phyloP scores from a whole-genome alignment of 2,888 invertebrate species.

The Bibio marci region DNA sequence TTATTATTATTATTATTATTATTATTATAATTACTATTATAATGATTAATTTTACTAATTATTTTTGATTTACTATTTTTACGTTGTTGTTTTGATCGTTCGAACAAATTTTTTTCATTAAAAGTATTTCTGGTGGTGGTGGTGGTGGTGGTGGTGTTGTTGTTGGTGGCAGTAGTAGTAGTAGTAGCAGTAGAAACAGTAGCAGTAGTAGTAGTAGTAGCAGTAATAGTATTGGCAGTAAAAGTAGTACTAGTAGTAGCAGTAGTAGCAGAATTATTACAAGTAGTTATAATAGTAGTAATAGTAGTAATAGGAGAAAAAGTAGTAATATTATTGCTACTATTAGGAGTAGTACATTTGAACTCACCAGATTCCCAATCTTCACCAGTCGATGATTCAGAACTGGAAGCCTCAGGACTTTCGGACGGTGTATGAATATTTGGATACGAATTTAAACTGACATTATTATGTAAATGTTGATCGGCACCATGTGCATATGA shows the following conservation, averaged over 20 bases:
- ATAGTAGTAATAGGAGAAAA: not conserved
- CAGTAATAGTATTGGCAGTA: too few relatives aligned
- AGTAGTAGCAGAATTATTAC: conserved; percentile 1
- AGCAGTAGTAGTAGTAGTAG: too few relatives aligned
- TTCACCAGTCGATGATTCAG: conserved; percentile 20
- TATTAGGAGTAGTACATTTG: not conserved
- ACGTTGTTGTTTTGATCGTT: conserved; percentile 4
- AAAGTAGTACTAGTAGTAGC: conserved; percentile 1
- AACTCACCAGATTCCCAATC: conserved; percentile 32
- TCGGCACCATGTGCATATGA: conserved; percentile 5
- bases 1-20: conserved; percentile 11
- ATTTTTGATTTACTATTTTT: conserved; percentile 4
- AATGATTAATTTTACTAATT: conserved; percentile 9
- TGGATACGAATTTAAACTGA: conserved; percentile 5
- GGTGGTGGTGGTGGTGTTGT: too few relatives aligned
- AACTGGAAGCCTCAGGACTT: conserved; percentile 10
- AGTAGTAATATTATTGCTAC: not conserved
- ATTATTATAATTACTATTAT: conserved; percentile 12
- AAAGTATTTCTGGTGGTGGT: conserved; percentile 2
- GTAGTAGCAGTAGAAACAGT: too few relatives aligned
- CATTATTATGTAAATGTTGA: not conserved
- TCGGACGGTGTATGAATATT: conserved; percentile 10
- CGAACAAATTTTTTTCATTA: conserved; percentile 15
- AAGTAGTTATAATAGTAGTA: not conserved
- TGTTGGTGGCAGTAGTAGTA: too few relatives aligned